A percentile compares a stretch with the other conserved stretches of the same genome.
phyloP scores from a whole-genome alignment of 2,113 vertebrate species.

The Arenaria interpres region DNA sequence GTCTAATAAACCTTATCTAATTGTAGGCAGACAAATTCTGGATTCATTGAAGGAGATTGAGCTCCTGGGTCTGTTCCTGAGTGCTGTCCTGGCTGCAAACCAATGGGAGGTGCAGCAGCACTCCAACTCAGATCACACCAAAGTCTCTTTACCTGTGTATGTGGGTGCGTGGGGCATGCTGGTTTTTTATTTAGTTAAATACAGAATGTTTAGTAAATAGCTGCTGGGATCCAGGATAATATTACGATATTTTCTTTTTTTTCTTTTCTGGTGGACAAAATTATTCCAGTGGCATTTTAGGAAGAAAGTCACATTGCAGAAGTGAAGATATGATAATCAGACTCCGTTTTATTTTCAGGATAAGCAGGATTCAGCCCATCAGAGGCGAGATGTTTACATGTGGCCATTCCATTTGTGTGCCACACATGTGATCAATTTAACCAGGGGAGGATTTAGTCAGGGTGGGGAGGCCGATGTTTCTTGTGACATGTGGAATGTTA shows the following conservation, averaged over 20 bases:
- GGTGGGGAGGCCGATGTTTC: slow-evolving; percentile 42
- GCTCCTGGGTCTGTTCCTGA: background rate
- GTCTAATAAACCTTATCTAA: background rate
- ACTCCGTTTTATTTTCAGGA: background rate
- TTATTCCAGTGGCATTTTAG: background rate
- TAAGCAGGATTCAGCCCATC: slow-evolving; percentile 12
- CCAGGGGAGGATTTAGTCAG: slow-evolving; percentile 46
- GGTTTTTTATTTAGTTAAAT: background rate
- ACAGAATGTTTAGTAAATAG: background rate
- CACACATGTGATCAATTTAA: slow-evolving; percentile 65
- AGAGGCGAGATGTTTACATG: background rate
- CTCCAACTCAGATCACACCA: background rate
- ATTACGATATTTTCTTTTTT: background rate
- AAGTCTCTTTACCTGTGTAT: background rate
- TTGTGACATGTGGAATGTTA: slow-evolving; percentile 70
- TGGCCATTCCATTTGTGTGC: slow-evolving; percentile 5
- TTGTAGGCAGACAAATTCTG: background rate
- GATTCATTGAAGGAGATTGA: background rate
- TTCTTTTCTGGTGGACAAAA: background rate
- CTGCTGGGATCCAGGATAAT: background rate
- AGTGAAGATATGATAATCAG: background rate
- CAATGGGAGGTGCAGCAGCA: background rate
- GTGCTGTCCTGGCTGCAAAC: background rate
- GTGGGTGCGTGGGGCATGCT: background rate
- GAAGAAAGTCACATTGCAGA: background rate